Evolutionary conservation across 2,888 invertebrate genomes (phyloP), one percentile per base, ranked within the genome.

Genomic region (Phaonia tiefii): DNA sequence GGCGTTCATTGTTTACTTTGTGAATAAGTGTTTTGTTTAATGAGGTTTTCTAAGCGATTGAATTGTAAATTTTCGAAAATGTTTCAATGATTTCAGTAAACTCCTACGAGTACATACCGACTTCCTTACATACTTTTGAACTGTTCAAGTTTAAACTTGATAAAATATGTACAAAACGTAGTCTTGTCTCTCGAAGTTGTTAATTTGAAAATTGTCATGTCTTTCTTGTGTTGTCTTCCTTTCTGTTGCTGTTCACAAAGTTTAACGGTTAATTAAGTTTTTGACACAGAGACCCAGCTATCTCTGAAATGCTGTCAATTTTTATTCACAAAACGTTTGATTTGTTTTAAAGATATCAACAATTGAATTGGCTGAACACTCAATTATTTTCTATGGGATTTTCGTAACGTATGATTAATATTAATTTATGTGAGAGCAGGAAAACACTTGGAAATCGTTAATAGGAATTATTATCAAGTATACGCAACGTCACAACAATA

Each of bases 11-110:
- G 63, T 63, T 63, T 63, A 63, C 42, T 63, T 63, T 66, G 42
- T 31, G 70, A 20, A 65, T 10, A 71, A 69, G 42, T 73, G 44
- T 63, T 79, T 69, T 67, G 56, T 72, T 54, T 63, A 63, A 75
- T 75, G 65, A 65, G 72, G 56, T 63, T 73, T 76, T 73, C 75
- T 69, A 60, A 20, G 49, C 63, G 46, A 80, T 73, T 80, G 63
- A 73, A 65, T 67, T 51, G 51, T 49, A 39, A 39, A 7, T 66
- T 58, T 60, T 20, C 1, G 39, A 1, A 39, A 63, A 63, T 63
- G 63, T 42, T 63, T 22, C 63, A 63, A 63, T 63, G 63, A 63
- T 63, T 63, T 63, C 39, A 22, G 17, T 13, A 63, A 63, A 31
- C 31, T 31, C 31, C 8, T 31, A 31, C 31, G 8, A 51, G 51